A percentile compares a stretch with the other conserved stretches of the same genome.
phyloP scores from a whole-genome alignment of 64 coral and sea anemone genomes.

The Stichodactyla mertensii region DNA sequence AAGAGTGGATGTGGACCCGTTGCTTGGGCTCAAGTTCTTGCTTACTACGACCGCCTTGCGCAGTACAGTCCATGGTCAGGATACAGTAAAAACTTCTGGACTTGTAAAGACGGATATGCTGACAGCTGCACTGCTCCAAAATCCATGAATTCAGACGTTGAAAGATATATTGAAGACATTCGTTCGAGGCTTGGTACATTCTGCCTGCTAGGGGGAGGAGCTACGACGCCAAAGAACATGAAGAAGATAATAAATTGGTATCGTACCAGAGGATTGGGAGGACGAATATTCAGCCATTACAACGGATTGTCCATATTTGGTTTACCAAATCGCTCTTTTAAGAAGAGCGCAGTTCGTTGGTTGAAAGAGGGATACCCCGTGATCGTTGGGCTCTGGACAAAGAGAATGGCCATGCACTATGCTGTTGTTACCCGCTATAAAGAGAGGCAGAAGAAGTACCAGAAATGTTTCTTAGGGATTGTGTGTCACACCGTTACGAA shows the following conservation, averaged over 20 bases:
- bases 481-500: neutral
- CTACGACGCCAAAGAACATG: neutral
- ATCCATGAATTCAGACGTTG: neutral
- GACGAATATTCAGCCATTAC: neutral
- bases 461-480: neutral
- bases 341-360: neutral
- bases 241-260: conserved; percentile 5
- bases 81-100: neutral
- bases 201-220: conserved; percentile 23
- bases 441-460: neutral
- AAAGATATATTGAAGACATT: conserved; percentile 15
- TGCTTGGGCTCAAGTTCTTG: conserved; percentile 67
- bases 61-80: neutral
- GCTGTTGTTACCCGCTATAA: conserved; percentile 47
- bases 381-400: neutral
- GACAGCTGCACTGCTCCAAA: conserved; percentile 13
- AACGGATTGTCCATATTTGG: neutral
- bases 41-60: conserved; percentile 44
- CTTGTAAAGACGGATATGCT: neutral
- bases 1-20: conserved; percentile 49
- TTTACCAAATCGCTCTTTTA: neutral
- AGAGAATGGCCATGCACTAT: conserved; percentile 9
- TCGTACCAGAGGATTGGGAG: neutral
- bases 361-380: conserved; percentile 36
- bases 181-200: conserved; percentile 22